A percentile compares a stretch with the other conserved stretches of the same genome.
These are phyloP conservation scores for Cichladusa arquata DNA, from an alignment of 2,113 vertebrate species.

Conservation along the genomic window DNA sequence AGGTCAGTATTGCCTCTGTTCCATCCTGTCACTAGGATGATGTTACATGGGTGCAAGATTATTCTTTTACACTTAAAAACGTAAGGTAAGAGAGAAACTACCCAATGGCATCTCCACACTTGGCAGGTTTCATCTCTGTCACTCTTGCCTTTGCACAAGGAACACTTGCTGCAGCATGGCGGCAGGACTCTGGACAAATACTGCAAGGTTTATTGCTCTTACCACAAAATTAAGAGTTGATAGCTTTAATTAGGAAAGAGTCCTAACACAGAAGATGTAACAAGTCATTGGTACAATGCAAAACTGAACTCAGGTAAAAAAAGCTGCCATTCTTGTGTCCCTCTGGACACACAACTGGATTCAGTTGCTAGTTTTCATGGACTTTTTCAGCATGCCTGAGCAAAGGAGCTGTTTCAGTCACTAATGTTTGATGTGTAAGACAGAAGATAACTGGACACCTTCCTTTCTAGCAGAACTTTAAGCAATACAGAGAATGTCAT, in stretches of 20 bases:
- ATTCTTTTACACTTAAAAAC: background rate
- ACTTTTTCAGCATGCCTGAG: background rate
- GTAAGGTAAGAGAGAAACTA: background rate
- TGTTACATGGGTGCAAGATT: background rate
- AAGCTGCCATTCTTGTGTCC: background rate
- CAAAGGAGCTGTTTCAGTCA: background rate
- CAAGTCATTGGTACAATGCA: background rate
- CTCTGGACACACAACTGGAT: background rate
- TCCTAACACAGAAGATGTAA: background rate
- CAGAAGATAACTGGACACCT: background rate
- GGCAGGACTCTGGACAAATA: background rate
- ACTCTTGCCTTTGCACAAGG: background rate
- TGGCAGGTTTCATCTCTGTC: background rate
- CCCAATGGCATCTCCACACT: background rate
- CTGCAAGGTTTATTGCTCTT: background rate
- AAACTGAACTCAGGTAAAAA: background rate
- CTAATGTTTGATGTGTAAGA: background rate
- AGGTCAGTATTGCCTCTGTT: constrained; percentile 73
- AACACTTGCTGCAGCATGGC: background rate
- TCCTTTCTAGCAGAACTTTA: background rate
- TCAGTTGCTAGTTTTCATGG: background rate
- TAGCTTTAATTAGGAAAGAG: background rate
- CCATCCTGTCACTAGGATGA: background rate
- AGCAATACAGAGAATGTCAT: background rate
- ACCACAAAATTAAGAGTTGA: background rate